Evolutionary conservation across 2,888 invertebrate species (phyloP).

Genomic region (Polydrusus cervinus): DNA sequence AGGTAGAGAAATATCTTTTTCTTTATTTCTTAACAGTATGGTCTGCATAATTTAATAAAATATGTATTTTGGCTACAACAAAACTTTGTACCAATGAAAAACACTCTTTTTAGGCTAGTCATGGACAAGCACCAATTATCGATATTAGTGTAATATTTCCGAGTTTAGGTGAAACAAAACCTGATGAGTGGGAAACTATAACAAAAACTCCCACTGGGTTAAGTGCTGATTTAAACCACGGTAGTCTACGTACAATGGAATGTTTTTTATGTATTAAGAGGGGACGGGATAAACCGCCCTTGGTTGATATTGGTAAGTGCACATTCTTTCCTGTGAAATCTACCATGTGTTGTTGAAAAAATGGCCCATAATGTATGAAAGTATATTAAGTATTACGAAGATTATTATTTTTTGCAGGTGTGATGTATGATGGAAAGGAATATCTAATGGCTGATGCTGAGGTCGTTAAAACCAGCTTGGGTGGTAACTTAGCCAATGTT

Average conservation of each 20-base stretch:
- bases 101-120: slow-evolving; percentile 85
- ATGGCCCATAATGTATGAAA: background rate
- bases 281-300: slow-evolving; percentile 95
- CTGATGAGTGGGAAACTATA: slow-evolving; percentile 82
- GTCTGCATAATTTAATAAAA: background rate
- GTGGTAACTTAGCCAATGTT: slow-evolving; percentile 94
- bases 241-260: slow-evolving; percentile 93
- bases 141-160: slow-evolving; percentile 96
- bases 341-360: too few relatives aligned
- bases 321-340: background rate
- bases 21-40: background rate
- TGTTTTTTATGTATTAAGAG: slow-evolving; percentile 94
- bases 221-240: slow-evolving; percentile 97
- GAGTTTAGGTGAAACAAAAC: slow-evolving; percentile 87
- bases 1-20: slow-evolving; percentile 33
- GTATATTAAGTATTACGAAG: too few relatives aligned
- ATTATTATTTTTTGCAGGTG: slow-evolving; percentile 75
- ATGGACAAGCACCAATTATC: slow-evolving; percentile 93
- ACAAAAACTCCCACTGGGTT: slow-evolving; percentile 89
- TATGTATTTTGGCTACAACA: background rate
- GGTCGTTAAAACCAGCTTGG: slow-evolving; percentile 89
- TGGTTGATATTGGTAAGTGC: slow-evolving; percentile 95
- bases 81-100: background rate
- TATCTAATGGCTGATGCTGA: slow-evolving; percentile 96
- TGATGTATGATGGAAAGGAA: slow-evolving; percentile 98